Percentiles rank a stretch among this genome's conserved stretches.
Conservation (phyloP, 2,888 invertebrate species). For the Stenotaenia linearis region DNA sequence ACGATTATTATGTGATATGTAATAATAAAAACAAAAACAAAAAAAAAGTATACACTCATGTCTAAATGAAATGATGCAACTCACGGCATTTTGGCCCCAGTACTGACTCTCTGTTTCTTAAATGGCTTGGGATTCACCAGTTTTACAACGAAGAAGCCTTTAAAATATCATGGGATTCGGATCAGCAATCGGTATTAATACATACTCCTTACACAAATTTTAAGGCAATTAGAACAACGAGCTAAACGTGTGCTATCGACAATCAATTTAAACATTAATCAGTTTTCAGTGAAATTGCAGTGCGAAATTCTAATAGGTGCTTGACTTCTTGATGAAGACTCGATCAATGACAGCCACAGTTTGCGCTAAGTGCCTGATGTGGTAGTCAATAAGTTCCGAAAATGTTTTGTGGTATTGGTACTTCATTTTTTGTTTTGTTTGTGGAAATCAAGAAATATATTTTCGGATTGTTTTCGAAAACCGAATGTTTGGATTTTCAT, state of each 20-base stretch:
- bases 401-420: neutral
- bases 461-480: too few relatives aligned
- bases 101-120: conserved; percentile 40
- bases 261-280: neutral
- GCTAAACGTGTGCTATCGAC: conserved; percentile 24
- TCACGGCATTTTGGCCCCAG: conserved; percentile 43
- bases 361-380: neutral
- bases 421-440: too few relatives aligned
- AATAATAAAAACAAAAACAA: neutral
- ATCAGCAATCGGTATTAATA: conserved; percentile 10
- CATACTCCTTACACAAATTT: conserved; percentile 26
- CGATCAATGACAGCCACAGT: too few relatives aligned
- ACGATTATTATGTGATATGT: too few relatives aligned
- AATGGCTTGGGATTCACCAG: conserved; percentile 34
- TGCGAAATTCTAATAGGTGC: too few relatives aligned
- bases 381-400: neutral
- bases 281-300: neutral
- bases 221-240: conserved; percentile 24
- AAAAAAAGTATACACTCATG: conserved; percentile 27
- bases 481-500: too few relatives aligned
- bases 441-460: too few relatives aligned
- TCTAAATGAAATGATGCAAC: conserved; percentile 31
- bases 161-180: conserved; percentile 34
- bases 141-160: conserved; percentile 32
- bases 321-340: too few relatives aligned